Evolutionary conservation across 1,140 invertebrate species (phyloP).

Genomic region (Charaxes varanes): DNA sequence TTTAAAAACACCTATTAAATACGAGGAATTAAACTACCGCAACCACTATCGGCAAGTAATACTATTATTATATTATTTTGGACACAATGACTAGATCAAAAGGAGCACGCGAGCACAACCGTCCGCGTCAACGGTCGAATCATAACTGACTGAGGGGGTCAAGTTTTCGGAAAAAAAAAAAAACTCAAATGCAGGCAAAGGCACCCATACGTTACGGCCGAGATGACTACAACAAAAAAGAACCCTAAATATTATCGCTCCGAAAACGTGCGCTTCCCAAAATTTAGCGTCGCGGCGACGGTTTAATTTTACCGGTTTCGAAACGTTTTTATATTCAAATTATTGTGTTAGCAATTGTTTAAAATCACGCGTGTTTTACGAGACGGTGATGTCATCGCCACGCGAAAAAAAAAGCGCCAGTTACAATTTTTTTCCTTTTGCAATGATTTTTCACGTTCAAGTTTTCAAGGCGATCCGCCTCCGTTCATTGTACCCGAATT

Average conservation of each 20-base stretch:
- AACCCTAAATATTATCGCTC: conserved; percentile 64
- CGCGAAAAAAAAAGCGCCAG: conserved; percentile 20
- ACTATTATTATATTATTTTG: conserved; percentile 50
- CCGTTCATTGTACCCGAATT: conserved; percentile 55
- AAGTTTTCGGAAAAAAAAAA: conserved; percentile 63
- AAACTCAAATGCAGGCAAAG: conserved; percentile 51
- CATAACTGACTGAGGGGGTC: conserved; percentile 64
- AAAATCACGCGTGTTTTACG: conserved; percentile 8
- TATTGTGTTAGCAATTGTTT: not conserved
- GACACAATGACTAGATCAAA: conserved; percentile 66
- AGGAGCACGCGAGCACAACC: conserved; percentile 50
- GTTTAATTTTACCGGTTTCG: not conserved
- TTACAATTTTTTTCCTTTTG: conserved; percentile 26
- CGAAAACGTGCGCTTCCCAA: conserved; percentile 40
- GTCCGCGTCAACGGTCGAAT: conserved; percentile 58
- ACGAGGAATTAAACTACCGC: conserved; percentile 33
- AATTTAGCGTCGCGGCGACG: conserved; percentile 16
- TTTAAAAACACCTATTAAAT: conserved; percentile 29
- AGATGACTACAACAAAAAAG: conserved; percentile 71
- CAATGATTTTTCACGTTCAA: conserved; percentile 33
- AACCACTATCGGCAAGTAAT: conserved; percentile 34
- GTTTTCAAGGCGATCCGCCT: conserved; percentile 52
- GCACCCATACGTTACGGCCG: conserved; percentile 66
- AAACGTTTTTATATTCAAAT: not conserved
- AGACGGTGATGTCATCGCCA: conserved; percentile 13